Evolutionary conservation across 2,888 invertebrate species (phyloP), one percentile per base, ranked within the genome.

Genomic region (Euclidia mi): DNA sequence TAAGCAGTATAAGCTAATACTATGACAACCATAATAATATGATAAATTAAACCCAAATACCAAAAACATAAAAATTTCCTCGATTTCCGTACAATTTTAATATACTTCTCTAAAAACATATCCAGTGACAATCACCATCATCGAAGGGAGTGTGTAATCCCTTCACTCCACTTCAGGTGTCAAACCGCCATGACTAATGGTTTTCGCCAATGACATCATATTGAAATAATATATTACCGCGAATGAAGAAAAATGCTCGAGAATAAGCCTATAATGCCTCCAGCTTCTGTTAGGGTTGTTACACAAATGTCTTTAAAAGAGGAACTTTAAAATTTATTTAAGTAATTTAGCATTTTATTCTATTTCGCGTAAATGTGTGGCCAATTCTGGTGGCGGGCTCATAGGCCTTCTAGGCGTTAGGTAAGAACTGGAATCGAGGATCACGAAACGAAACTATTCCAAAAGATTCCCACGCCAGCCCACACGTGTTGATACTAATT

Each of bases 111-210:
- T 28, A 18, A 34, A 18, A 43, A 50, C 18, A 38, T 48, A 12
- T 17, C 42, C 28, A 10, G n/a, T 14, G 2, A 34, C 4, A 20
- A 28, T 43, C 35, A 25, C 15, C 25, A 31, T 37, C 37, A 48
- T 42, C 32, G 42, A 43, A 47, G 47, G 18, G 17, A 62, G 66
- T 53, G 57, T 57, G 52, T 56, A 53, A 51, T 71, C 65, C 43
- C 41, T 52, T 58, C 56, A 45, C 61, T 74, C 61, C 52, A 56
- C 58, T n/a, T n/a, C n/a, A n/a, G 64, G 67, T 75, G 76, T 75
- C 77, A 78, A 71, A 77, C 66, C 64, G 73, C 75, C 75, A 80
- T 87, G 89, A 88, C 81, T 81, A 88, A 86, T 88, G 85, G 77
- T 66, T 56, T 59, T 67, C 66, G 60, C 69, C 58, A 62, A 63